Base-by-base conservation (phyloP, 2,888 invertebrate genomes). In the Chloromyia formosa region DNA sequence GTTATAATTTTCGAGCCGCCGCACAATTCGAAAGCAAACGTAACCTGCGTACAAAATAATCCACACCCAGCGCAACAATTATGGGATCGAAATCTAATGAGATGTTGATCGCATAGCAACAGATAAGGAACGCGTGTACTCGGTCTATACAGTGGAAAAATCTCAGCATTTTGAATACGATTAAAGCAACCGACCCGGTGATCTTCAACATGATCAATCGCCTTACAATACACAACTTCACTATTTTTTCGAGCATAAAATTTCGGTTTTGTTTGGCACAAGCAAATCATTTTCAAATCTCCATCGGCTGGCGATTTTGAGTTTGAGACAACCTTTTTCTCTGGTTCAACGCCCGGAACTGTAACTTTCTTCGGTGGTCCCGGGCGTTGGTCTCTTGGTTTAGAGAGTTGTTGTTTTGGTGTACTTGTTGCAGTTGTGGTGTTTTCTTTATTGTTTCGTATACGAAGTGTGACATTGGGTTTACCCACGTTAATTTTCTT, bases 31-130 rank as follows among this genome's bases (percentile, higher is more conserved):
- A n/a, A n/a, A n/a, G n/a, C n/a, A n/a, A n/a, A n/a, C n/a, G n/a
- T 79, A 80, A 93, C 94, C 89, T 95, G 94, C 5, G 95, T 92
- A 83, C 96, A 96, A 84, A 95, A 97, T 71, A 94, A 86, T 5
- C 96, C 94, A 85, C 97, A 97, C 0, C 92, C 91, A 0, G 96
- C 93, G 82, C 96, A 97, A 83, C 95, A 95, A 84, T 95, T 94
- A 84, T 97, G 97, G 49, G 89, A 86, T 14, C 89, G 86, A 76
- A 96, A 86, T 75, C 95, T 89, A 79, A 91, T 90, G 76, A 90
- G 88, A 84, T 97, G 97, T 80, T 91, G 89, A 66, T 89, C 88
- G 83, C 97, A 97, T 23, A 94, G 87, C 18, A 94, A 89, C 83
- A 93, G 88, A 84, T 92, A 96, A 10, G 95, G 94, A 69, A 94